phyloP scores from a whole-genome alignment of 1,140 invertebrate genomes.

The Hyposmocoma kahamanoa region DNA sequence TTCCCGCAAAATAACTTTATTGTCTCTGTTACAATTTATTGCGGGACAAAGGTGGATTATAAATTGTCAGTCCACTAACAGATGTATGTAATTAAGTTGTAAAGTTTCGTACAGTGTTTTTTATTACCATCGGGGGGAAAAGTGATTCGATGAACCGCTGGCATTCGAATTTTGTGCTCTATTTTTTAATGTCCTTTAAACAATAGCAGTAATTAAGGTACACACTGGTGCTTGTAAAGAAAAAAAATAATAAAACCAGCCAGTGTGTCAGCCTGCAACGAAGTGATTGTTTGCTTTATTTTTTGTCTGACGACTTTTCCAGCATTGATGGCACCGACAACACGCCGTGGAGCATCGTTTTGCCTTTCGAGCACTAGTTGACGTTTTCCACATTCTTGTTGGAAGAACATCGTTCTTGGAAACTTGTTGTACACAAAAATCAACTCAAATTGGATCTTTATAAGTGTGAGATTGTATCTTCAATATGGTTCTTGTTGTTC shows the following conservation, averaged over 20 bases:
- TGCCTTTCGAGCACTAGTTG: constrained; percentile 51
- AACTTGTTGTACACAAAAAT: constrained; percentile 10
- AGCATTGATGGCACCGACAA: constrained; percentile 26
- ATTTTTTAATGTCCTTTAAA: not conserved
- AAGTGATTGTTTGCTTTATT: constrained; percentile 27
- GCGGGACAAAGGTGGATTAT: constrained; percentile 52
- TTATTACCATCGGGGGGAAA: constrained; percentile 38
- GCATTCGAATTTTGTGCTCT: not conserved
- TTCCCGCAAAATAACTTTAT: constrained; percentile 52
- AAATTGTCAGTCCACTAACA: constrained; percentile 62
- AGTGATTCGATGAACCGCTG: constrained; percentile 23
- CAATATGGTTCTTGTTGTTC: constrained; percentile 29
- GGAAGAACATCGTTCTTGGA: constrained; percentile 26
- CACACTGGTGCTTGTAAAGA: not conserved
- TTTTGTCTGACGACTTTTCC: constrained; percentile 38
- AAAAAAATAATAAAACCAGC: not conserved
- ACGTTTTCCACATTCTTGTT: constrained; percentile 33
- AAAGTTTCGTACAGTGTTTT: constrained; percentile 54
- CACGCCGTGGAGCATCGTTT: constrained; percentile 36
- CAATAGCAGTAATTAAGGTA: constrained; percentile 1
- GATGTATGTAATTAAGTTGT: constrained; percentile 69
- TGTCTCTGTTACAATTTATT: constrained; percentile 58
- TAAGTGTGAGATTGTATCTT: constrained; percentile 23
- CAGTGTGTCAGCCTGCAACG: no score
- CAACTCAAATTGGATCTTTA: constrained; percentile 12